Evolutionary conservation across 2,888 invertebrate genomes (phyloP), one percentile per base, ranked within the genome.

Genomic region (Andrena hattorfiana): DNA sequence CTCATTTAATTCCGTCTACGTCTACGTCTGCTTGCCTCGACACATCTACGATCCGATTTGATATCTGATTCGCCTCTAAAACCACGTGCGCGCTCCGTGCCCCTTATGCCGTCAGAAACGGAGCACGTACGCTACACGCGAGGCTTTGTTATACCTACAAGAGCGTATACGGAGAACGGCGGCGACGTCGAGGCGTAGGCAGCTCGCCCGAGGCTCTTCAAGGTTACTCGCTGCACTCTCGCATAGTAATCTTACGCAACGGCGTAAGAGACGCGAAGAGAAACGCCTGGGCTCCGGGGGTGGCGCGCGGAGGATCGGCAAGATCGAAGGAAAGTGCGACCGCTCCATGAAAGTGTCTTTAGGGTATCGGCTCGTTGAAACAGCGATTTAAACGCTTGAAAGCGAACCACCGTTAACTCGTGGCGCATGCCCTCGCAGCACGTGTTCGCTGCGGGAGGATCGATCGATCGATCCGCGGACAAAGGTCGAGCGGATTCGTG

Each of bases 211-310:
- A 67, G 81, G 78, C 77, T 83, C 83, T 76, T 86, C 89, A 90
- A 90, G 90, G 90, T 90, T 90, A 85, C 85, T 64, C 74, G 79
- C 66, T 76, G 71, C 84, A 81, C 69, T 74, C 81, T 80, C 79
- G 62, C 72, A 75, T 78, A 85, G 84, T 83, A 86, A 89, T 83
- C 84, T 81, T 90, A 90, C 88, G 90, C 90, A 90, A 90, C 73
- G 77, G 26, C 28, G 32, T n/a, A n/a, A n/a, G n/a, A n/a, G 66
- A 66, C 71, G 51, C 69, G 59, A 54, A 49, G 59, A 56, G 66
- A 67, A 56, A 30, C 70, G 32, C 26, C 10, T 2, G 10, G 26
- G 42, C 16, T 20, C 56, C 13, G 35, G 63, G 67, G 70, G 59
- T 81, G 73, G 63, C 62, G 42, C 69, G 54, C 49, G 26, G 35